Evolutionary conservation across 1,140 invertebrate genomes (phyloP).

Genomic region (Gryllus bimaculatus): DNA sequence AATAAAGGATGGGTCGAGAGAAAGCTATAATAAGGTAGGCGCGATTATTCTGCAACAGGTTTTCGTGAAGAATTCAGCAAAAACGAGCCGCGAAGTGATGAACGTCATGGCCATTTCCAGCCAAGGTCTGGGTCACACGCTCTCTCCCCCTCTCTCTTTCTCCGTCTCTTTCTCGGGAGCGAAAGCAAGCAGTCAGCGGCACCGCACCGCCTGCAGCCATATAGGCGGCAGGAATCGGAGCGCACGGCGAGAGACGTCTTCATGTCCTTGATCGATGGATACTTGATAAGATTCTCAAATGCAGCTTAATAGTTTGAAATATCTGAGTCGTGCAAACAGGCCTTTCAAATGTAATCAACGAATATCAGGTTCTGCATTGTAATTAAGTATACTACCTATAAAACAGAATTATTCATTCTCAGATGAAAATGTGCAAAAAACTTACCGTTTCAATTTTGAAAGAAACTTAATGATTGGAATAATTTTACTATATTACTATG

Average conservation of each 20-base stretch:
- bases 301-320: background rate
- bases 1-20: too few species aligned
- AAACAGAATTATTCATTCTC: too few species aligned
- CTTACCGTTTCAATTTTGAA: too few species aligned
- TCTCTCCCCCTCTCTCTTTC: background rate
- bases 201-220: too few species aligned
- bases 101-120: background rate
- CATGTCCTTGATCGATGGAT: background rate
- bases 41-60: background rate
- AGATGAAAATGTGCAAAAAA: too few species aligned
- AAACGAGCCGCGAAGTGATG: background rate
- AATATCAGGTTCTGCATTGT: background rate
- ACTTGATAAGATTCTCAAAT: background rate
- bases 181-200: background rate
- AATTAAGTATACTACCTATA: too few species aligned
- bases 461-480: too few species aligned
- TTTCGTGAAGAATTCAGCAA: background rate
- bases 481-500: too few species aligned
- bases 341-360: background rate
- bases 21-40: too few species aligned
- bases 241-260: background rate
- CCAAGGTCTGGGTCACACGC: background rate
- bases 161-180: background rate
- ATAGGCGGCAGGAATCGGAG: background rate
- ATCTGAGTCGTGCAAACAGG: background rate